Percentiles rank a stretch among this genome's conserved stretches.
Evolutionary conservation across 2,113 vertebrate species (phyloP).

Genomic region (Verasper variegatus): DNA sequence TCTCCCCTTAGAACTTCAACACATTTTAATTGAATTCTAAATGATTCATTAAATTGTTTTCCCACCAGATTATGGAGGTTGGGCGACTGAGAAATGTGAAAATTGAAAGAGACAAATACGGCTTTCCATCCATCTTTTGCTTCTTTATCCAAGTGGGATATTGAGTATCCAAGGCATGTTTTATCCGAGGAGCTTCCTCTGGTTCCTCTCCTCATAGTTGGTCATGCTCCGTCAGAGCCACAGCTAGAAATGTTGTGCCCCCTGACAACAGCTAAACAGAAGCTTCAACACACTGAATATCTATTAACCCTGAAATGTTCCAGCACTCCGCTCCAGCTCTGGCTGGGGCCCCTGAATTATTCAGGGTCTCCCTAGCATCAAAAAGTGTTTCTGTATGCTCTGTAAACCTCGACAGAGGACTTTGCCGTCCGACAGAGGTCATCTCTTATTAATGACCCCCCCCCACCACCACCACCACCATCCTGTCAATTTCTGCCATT

Average conservation of each 20-base stretch:
- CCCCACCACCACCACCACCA: background rate
- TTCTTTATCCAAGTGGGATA: constrained; percentile 16
- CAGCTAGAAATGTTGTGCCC: constrained; percentile 29
- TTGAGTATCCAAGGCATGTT: constrained; percentile 23
- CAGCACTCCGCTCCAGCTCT: constrained; percentile 1
- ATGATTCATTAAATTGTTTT: background rate
- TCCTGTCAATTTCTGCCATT: constrained; percentile 26
- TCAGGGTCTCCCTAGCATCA: background rate
- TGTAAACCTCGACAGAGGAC: constrained; percentile 14
- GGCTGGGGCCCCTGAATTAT: constrained; percentile 22
- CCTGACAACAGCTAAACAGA: constrained; percentile 43
- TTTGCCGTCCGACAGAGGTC: constrained; percentile 19
- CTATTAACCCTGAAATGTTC: constrained; percentile 31
- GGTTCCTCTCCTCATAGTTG: constrained; percentile 17
- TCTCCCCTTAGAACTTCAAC: background rate
- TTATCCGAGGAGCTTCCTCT: constrained; percentile 33
- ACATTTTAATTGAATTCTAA: background rate
- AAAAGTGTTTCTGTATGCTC: constrained; percentile 1
- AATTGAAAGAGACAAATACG: background rate
- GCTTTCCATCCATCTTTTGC: constrained; percentile 28
- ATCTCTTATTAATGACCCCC: constrained; percentile 32
- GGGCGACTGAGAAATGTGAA: background rate
- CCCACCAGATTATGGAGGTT: background rate
- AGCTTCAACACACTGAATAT: constrained; percentile 46
- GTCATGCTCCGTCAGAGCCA: constrained; percentile 43